These are phyloP conservation scores for Phacellophora camtschatica DNA, from an alignment of 30 jellyfish, hydroid and myxozoan species.

Conservation along the genomic window DNA sequence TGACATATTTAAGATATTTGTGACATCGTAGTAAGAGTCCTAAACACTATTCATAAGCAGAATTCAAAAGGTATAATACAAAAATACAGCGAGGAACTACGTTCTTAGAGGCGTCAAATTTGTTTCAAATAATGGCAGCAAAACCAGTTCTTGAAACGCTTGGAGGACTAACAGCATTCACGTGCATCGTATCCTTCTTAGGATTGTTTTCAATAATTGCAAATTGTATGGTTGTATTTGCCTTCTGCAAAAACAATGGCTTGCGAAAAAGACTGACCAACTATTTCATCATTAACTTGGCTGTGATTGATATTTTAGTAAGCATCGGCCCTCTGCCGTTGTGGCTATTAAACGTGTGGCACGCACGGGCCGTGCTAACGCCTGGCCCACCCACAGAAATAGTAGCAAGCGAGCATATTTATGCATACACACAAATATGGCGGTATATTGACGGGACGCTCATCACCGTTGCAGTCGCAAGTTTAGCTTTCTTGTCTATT, in stretches of 20 bases:
- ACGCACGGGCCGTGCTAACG: background rate
- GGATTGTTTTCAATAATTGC: conserved; percentile 20
- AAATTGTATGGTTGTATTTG: background rate
- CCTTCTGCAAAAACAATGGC: conserved; percentile 1
- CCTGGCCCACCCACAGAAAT: background rate
- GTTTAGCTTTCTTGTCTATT: conserved; percentile 16
- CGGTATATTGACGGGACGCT: conserved; percentile 27
- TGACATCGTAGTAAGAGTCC: no score
- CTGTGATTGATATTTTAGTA: conserved; percentile 17
- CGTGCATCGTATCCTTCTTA: background rate
- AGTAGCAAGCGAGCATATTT: background rate
- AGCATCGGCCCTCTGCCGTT: conserved; percentile 40
- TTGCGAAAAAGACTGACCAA: conserved; percentile 5
- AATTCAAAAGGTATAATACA: no score
- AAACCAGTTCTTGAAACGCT: background rate
- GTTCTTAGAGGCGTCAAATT: no score
- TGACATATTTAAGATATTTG: no score
- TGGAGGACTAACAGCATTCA: conserved; percentile 11
- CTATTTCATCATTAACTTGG: conserved; percentile 31
- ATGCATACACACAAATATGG: background rate
- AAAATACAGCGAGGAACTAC: no score
- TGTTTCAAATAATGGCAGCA: background rate
- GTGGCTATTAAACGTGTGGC: conserved; percentile 47
- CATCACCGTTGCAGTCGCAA: conserved; percentile 21
- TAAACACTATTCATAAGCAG: no score